Percentiles rank a stretch among this genome's conserved stretches.
These are phyloP conservation scores for Microctenopoma stevenorrisi DNA, from an alignment of 2,797 vertebrate species.

Conservation along the genomic window DNA sequence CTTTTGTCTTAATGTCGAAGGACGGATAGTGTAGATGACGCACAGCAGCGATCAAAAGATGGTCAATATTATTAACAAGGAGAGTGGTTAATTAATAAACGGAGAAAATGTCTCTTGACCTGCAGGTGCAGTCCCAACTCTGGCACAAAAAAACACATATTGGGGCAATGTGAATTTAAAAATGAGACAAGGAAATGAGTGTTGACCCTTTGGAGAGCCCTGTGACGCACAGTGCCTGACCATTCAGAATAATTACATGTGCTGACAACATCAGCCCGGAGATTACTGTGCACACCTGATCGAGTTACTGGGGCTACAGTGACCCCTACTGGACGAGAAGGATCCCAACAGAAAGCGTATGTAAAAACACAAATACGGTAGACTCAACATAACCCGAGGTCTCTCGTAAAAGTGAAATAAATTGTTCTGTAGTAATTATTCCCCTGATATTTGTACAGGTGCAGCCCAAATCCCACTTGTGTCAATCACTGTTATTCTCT, in stretches of 20 bases:
- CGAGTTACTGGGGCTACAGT: constrained; percentile 57
- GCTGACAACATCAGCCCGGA: constrained; percentile 15
- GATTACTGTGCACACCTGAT: background rate
- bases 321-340: constrained; percentile 66
- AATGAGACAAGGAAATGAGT: constrained; percentile 39
- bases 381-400: constrained; percentile 16
- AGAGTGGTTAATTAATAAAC: constrained; percentile 12
- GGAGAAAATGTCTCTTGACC: constrained; percentile 20
- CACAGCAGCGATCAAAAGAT: background rate
- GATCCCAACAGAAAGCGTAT: background rate
- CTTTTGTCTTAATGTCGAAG: background rate
- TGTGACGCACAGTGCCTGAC: constrained; percentile 27
- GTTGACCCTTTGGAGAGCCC: constrained; percentile 38
- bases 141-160: constrained; percentile 22
- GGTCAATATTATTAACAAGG: constrained; percentile 30
- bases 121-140: background rate
- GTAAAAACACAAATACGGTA: constrained; percentile 3
- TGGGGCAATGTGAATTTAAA: constrained; percentile 14
- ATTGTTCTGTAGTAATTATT: constrained; percentile 31
- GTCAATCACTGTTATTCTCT: constrained; percentile 42
- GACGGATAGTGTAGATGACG: background rate
- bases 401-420: constrained; percentile 24
- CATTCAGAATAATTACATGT: constrained; percentile 51
- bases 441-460: constrained; percentile 21
- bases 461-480: constrained; percentile 21